Base-by-base conservation (phyloP, 35 echinoderm and acorn worm genomes). In the Stichopus chloronotus region DNA sequence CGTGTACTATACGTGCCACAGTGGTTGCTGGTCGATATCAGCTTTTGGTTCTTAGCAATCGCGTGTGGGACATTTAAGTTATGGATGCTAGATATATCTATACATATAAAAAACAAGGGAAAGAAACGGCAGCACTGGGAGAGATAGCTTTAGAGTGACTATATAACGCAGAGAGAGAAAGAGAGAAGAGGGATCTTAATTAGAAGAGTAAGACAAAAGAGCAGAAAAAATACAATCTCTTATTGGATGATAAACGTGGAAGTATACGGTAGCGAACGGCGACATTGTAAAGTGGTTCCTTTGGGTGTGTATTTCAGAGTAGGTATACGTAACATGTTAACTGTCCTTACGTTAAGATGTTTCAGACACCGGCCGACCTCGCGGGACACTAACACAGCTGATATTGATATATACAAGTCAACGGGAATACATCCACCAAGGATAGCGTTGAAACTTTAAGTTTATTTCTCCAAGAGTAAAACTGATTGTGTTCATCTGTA, bases 21-120 rank as follows among this genome's bases (percentile, higher is more conserved):
- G 30, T 43, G 57, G 54, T 57, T 56, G 11, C 25, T 20, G 86
- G 86, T 88, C 86, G 86, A 88, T 88, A 88, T 30, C 8, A 30
- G 20, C 58, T 58, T 61, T 88, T 43, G 30, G 86, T 55, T 88
- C 86, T 88, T 21, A 55, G 55, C 12, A 19, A 83, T 83, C 86
- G 86, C 86, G 86, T 88, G 86, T 61, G 86, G 86, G 86, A 88
- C 86, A 88, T 88, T 43, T 88, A 88, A 69, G 86, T 21, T 25
- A 88, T 88, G 63, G 25, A 83, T 17, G 80, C 53, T 65, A 11
- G 61, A 19, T 54, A 43, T 43, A 43, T 43, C 30, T 43, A 43
- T 43, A 43, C 30, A 43, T 81, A 24, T 54, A 81, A 54, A 24
- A 54, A 22, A 21, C 23, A 21, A 24, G 22, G 78, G 13, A 81